Evolutionary conservation across 2,113 vertebrate genomes (phyloP), one percentile per base, ranked within the genome.

Genomic region (Rhinogobius similis): DNA sequence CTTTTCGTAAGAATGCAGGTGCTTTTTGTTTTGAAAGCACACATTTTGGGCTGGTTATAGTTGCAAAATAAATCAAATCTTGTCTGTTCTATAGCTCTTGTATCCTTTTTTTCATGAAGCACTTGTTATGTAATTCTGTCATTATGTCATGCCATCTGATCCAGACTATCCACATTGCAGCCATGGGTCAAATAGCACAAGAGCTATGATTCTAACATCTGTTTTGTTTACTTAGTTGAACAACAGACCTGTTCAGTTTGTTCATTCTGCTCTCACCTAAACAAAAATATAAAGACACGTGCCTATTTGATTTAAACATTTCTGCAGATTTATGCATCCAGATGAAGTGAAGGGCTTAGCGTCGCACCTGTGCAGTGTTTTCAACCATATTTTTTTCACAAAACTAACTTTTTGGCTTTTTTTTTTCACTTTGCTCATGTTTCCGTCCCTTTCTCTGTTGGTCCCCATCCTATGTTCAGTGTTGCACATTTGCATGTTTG

Each of bases 301-400:
- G 73, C 70, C 65, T 71, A 73, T 86, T 86, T 85, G 78, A 80
- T 82, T 41, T 52, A 61, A 68, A 77, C 41, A 32, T 8, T 78
- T 63, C 55, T 48, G 55, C 70, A 76, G 69, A 74, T 65, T 41
- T 67, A 39, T 82, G 67, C 83, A 87, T 90, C 86, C 88, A 84
- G 74, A 88, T 89, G 86, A 85, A 90, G 90, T 90, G 88, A 90
- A 87, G 90, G 87, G 88, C 88, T 89, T 55, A 61, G 65, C 56
- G 68, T 67, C 55, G n/a, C 44, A 65, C 18, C 50, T 61, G 62
- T 66, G 6, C 64, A 23, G 36, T 36, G 27, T 21, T 62, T 44
- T 56, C 62, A n/a, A 12, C 39, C 68, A 46, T 64, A 55, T 55
- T 8, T 75, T 67, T 46, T 63, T 12, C 38, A 75, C 16, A 29